Percentiles rank a stretch among this genome's conserved stretches.
phyloP scores from a whole-genome alignment of 2,797 vertebrate species.

The Botia kubotai region DNA sequence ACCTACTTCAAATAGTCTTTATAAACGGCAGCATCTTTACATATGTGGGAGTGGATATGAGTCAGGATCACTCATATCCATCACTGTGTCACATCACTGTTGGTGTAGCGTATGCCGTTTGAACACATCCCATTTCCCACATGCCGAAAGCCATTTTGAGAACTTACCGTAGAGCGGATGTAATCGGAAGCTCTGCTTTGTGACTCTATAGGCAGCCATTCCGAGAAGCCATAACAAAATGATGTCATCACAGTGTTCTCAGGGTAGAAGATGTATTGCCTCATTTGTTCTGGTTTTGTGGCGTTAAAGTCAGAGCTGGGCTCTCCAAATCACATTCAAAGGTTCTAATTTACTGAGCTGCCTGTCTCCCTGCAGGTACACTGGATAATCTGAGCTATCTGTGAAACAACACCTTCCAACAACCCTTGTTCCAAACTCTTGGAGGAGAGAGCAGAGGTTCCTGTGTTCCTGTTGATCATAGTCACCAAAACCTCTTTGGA shows the following conservation, averaged over 20 bases:
- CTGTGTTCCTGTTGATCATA: not conserved
- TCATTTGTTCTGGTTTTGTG: conserved; percentile 41
- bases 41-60: conserved; percentile 24
- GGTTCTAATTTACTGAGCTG: not conserved
- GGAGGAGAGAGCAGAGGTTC: conserved; percentile 8
- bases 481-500: not conserved
- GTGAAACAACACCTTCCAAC: conserved; percentile 21
- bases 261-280: conserved; percentile 41
- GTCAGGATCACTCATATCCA: conserved; percentile 15
- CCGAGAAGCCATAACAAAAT: conserved; percentile 69
- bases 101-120: conserved; percentile 59
- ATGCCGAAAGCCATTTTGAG: conserved; percentile 71
- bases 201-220: conserved; percentile 62
- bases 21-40: conserved; percentile 14
- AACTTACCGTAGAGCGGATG: conserved; percentile 63
- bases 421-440: conserved; percentile 27
- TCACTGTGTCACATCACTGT: conserved; percentile 39
- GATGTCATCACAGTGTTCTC: conserved; percentile 61
- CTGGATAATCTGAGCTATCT: conserved; percentile 37
- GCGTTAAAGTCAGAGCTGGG: conserved; percentile 2
- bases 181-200: conserved; percentile 55
- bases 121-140: conserved; percentile 61
- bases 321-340: conserved; percentile 1
- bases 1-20: not conserved
- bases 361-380: conserved; percentile 44